Evolutionary conservation across 2,888 invertebrate genomes (phyloP), one percentile per base, ranked within the genome.

Genomic region (Lapara coniferarum): DNA sequence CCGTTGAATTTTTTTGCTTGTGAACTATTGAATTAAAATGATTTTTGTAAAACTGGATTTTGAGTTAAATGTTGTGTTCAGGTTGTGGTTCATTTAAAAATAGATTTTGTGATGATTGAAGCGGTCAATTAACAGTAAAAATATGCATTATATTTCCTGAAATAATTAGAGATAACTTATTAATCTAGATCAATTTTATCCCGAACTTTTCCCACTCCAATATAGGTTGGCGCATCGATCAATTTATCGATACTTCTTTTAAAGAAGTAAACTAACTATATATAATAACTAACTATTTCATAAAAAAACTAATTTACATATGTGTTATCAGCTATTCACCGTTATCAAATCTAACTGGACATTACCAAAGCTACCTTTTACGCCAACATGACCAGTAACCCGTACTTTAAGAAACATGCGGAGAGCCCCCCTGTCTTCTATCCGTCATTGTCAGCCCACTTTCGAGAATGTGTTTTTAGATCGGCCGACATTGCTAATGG

Each of bases 381-480:
- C 12, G 10, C 57, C 14, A 7, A 49, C 46, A 63, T 19, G 46
- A 19, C 49, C 49, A 49, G 63, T 19, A 49, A 63, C 63, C 12
- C 49, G 19, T 76, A 72, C 70, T 70, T 74, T 49, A 49, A 49
- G 74, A 81, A 77, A 77, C 77, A 77, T 78, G 73, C 73, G 73
- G 80, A 80, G 74, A 78, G 80, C 79, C 75, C 73, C 73, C 73
- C 75, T 80, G 77, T 82, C 80, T 74, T 80, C 83, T 82, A 86
- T 87, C 87, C 84, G 82, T 87, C 86, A 84, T 84, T 81, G 84
- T 81, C 85, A 82, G 83, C 88, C 88, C 73, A 87, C 83, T 85
- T 89, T 83, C 78, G 72, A 78, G 73, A 75, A 72, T 78, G 78
- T 82, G 75, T 78, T 78, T 79, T 81, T 77, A 75, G 77, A 77